These are phyloP conservation scores for Sphaerodactylus townsendi DNA, from an alignment of 2,113 vertebrate genomes.

Conservation along the genomic window DNA sequence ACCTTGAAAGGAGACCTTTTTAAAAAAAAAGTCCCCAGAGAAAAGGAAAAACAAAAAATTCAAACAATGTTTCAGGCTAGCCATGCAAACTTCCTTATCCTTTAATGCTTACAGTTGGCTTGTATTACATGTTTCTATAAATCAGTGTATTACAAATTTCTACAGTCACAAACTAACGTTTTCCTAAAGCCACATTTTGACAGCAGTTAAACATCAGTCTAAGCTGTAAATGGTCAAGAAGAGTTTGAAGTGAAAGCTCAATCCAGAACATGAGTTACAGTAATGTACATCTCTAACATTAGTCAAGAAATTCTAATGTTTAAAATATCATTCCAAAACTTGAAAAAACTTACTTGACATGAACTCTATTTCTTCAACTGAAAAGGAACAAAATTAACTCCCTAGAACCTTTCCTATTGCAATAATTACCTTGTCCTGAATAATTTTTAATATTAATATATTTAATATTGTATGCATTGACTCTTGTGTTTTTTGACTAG, in stretches of 20 bases:
- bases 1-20: no score
- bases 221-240: background rate
- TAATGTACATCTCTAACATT: conserved; percentile 1
- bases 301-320: background rate
- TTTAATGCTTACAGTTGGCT: background rate
- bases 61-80: background rate
- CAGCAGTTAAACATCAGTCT: background rate
- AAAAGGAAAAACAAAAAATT: background rate
- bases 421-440: conserved; percentile 18
- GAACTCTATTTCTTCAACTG: background rate
- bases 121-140: background rate
- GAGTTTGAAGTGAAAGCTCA: background rate
- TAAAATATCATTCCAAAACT: no score
- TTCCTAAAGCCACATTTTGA: background rate
- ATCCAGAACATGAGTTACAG: background rate
- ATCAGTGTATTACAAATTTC: background rate
- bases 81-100: background rate
- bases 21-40: background rate
- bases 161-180: background rate
- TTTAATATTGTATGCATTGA: background rate
- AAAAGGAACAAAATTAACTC: conserved; percentile 22
- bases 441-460: background rate
- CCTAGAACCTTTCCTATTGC: conserved; percentile 7
- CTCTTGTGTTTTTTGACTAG: background rate
- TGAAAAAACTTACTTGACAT: background rate